Percentiles rank a stretch among this genome's conserved stretches.
phyloP scores from a whole-genome alignment of 2,888 invertebrate species.

The Philonicus albiceps region DNA sequence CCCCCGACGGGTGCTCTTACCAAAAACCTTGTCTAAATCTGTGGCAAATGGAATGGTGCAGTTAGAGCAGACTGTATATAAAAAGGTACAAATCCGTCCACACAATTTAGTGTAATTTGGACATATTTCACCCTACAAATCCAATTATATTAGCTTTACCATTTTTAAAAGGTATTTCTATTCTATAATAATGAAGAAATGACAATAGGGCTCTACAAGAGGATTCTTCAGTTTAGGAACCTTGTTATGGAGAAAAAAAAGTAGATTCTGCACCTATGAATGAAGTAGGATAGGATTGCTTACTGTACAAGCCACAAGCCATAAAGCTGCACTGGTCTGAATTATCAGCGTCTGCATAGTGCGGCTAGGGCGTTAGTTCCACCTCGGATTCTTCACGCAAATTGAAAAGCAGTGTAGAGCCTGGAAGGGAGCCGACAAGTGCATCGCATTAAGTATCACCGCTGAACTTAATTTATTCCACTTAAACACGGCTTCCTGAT shows the following conservation, averaged over 20 bases:
- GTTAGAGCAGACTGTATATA: background rate
- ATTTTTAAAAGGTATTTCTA: background rate
- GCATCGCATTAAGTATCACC: background rate
- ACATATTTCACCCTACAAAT: background rate
- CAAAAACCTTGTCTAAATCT: too few relatives aligned
- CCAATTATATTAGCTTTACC: background rate
- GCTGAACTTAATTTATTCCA: constrained; percentile 8
- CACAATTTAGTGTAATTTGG: background rate
- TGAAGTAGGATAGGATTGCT: background rate
- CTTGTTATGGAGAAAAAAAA: background rate
- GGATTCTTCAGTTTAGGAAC: background rate
- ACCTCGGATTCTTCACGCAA: background rate
- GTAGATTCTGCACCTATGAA: background rate
- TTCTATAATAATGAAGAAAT: background rate
- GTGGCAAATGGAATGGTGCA: background rate
- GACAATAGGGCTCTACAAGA: background rate
- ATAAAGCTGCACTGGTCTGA: background rate
- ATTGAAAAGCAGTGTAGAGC: background rate
- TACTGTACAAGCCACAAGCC: background rate
- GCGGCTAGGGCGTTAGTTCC: background rate
- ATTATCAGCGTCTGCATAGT: background rate
- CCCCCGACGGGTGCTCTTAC: too few relatives aligned
- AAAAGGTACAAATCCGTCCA: background rate
- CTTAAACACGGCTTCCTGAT: background rate
- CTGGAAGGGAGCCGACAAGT: background rate